Percentiles rank a stretch among this genome's conserved stretches.
Evolutionary conservation across 2,113 vertebrate species (phyloP).

Genomic region (Tonatia bakeri): DNA sequence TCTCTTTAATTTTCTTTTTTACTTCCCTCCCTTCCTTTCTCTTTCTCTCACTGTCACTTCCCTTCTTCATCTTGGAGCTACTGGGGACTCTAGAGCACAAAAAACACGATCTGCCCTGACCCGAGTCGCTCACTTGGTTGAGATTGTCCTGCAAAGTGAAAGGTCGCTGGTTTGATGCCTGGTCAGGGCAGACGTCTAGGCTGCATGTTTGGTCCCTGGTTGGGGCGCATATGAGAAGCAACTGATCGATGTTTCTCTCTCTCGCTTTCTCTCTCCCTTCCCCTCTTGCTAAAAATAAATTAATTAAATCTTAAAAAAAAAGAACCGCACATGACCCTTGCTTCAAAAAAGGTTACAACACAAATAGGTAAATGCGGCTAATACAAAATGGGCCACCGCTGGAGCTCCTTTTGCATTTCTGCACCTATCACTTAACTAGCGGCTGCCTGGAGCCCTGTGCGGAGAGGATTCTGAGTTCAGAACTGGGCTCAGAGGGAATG

Average conservation of each 20-base stretch:
- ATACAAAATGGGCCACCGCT: neutral
- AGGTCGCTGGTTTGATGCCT: no score
- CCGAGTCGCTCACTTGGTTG: no score
- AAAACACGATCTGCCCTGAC: no score
- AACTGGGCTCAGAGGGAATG: neutral
- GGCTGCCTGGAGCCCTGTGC: neutral
- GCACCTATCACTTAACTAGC: neutral
- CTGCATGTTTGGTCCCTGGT: no score
- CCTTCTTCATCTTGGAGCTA: neutral
- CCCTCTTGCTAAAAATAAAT: neutral
- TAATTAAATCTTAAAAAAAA: no score
- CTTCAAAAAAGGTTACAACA: neutral
- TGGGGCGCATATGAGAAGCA: no score
- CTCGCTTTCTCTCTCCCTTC: neutral
- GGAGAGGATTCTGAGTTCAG: slow-evolving; percentile 6
- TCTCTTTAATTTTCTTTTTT: neutral
- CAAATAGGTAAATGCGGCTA: fast-evolving
- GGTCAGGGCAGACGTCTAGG: no score
- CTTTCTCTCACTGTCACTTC: neutral
- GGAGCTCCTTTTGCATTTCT: neutral
- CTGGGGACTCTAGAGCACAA: neutral
- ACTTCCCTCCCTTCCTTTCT: neutral
- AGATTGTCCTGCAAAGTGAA: no score
- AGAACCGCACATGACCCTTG: neutral
- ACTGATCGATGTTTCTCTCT: no score